phyloP scores from a whole-genome alignment of 2,113 vertebrate species.

The Penelope pileata region DNA sequence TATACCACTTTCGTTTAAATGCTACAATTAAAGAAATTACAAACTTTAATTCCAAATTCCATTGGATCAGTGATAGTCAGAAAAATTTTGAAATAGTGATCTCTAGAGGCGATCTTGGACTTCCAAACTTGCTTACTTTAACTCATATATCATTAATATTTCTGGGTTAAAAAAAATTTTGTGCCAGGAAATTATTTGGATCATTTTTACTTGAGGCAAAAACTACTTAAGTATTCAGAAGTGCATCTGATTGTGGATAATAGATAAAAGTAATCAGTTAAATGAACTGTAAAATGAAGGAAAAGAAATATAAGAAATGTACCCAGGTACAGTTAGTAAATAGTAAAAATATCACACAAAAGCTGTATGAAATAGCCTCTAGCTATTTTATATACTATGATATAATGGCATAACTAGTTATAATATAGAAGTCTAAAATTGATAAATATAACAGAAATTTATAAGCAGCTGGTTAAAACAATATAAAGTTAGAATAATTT shows the following conservation, averaged over 20 bases:
- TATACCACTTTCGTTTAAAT: constrained; percentile 43
- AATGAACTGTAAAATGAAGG: background rate
- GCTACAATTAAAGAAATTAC: constrained; percentile 13
- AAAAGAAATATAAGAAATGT: background rate
- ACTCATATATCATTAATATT: background rate
- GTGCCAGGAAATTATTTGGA: constrained; percentile 19
- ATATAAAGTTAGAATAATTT: background rate
- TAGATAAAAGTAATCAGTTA: background rate
- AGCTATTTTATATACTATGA: background rate
- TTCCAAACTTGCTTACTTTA: constrained; percentile 37
- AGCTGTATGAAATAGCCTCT: background rate
- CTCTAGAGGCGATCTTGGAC: constrained; percentile 8
- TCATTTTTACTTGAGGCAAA: background rate
- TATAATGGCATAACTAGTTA: background rate
- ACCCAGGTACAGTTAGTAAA: background rate
- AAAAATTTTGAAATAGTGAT: constrained; percentile 45
- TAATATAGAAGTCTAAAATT: background rate
- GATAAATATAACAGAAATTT: background rate
- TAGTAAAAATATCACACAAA: background rate
- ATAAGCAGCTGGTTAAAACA: background rate
- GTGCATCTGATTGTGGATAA: constrained; percentile 5
- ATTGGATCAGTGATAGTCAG: background rate
- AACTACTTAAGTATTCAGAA: background rate
- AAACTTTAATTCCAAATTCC: constrained; percentile 10
- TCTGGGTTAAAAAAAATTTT: constrained; percentile 27